Evolutionary conservation across 23 tunicate genomes (phyloP), one percentile per base, ranked within the genome.

Genomic region (Styela plicata): DNA sequence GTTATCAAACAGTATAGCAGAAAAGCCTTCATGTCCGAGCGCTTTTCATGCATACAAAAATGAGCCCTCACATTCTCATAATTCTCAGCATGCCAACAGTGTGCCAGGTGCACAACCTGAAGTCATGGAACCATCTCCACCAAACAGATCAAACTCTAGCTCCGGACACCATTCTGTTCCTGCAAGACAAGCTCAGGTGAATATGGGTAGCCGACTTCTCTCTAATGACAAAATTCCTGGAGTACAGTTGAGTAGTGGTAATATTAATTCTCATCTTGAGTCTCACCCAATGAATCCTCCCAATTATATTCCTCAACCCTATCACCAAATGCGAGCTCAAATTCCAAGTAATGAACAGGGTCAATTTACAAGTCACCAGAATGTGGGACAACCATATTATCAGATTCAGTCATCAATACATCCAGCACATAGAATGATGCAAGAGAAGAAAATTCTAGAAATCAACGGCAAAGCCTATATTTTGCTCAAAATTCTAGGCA

Each of bases 401-500:
- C 57, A 44, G 13, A 13, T 5, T 44, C 13, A 7, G 13, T 5
- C 57, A 44, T 44, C 10, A 13, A 44, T 44, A 5, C 57, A 44
- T 44, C 57, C 57, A 44, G 57, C 57, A 5, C 57, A 44, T 13
- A 44, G 57, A 44, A 44, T 71, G 17, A 30, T 71, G 35, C 34
- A 44, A 25, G 82, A 52, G 20, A 77, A 77, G 29, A 57, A 89
- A 36, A 37, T 79, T 2, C 25, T 90, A 10, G 24, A 30, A 2
- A 64, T 90, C n/a, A 79, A 90, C 68, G 74, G 78, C 18, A 82
- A 74, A 36, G 17, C 74, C 0, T 90, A 90, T 66, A 21, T 76
- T 0, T 73, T 82, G 5, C 32, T 85, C 16, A 85, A 85, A 70
- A 64, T 73, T 23, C 64, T 90, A 0, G 96, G 96, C 1, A 37